Evolutionary conservation across 2,888 invertebrate genomes (phyloP).

Genomic region (Enchytraeus crypticus): DNA sequence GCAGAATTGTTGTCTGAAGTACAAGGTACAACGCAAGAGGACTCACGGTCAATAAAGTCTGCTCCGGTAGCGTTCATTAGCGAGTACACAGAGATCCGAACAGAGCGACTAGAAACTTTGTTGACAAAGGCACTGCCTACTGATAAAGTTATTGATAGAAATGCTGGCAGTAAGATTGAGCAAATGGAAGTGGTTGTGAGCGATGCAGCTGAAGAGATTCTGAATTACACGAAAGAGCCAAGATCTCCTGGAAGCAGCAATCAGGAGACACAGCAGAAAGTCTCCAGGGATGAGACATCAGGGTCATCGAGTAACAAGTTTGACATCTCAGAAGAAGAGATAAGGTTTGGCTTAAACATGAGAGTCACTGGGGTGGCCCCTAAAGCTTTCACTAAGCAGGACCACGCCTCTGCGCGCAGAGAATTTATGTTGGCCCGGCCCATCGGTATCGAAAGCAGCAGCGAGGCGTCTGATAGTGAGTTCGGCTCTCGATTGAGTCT

Average conservation of each 20-base stretch:
- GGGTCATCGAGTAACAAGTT: not conserved
- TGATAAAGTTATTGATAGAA: not conserved
- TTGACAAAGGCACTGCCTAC: not conserved
- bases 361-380: constrained; percentile 26
- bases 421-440: constrained; percentile 24
- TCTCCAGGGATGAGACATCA: not conserved
- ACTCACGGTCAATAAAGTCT: no score
- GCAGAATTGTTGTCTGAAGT: no score
- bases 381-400: constrained; percentile 22
- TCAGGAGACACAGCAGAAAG: not conserved
- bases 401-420: constrained; percentile 18
- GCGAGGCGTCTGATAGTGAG: constrained; percentile 27
- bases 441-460: constrained; percentile 26
- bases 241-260: not conserved
- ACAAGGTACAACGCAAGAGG: no score
- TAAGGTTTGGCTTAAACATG: constrained; percentile 20
- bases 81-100: not conserved
- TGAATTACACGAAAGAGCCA: not conserved
- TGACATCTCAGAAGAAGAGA: not conserved
- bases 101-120: not conserved
- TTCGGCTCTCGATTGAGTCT: constrained; percentile 15
- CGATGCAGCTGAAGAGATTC: not conserved
- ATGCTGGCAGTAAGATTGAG: not conserved
- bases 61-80: not conserved
- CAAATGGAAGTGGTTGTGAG: not conserved